These are phyloP conservation scores for Caenorhabditis macrosperma DNA, from an alignment of 2,888 invertebrate genomes.

Conservation along the genomic window DNA sequence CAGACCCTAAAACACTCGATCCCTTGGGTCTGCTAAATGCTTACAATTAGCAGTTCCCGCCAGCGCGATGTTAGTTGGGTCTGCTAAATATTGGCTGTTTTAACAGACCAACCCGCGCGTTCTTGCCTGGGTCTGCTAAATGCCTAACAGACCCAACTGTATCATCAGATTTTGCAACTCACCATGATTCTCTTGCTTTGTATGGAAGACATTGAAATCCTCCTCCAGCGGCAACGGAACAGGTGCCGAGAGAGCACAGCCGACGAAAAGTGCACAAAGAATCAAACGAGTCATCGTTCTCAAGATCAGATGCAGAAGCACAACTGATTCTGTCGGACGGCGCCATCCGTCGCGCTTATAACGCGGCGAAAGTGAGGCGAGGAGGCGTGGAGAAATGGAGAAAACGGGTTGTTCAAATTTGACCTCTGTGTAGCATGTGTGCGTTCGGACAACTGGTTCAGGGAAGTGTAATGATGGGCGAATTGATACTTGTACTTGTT, in stretches of 20 bases:
- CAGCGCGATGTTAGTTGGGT: no score
- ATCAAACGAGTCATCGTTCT: not conserved
- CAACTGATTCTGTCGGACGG: not conserved
- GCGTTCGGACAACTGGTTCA: not conserved
- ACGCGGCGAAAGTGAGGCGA: not conserved
- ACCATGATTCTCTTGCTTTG: slow-evolving; percentile 65
- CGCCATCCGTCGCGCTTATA: not conserved
- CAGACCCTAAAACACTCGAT: no score
- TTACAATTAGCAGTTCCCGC: no score
- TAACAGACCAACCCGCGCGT: no score
- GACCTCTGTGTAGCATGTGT: not conserved
- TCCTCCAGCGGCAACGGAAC: slow-evolving; percentile 56
- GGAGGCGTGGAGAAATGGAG: not conserved
- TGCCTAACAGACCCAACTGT: no score
- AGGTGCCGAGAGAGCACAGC: slow-evolving; percentile 23
- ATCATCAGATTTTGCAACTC: not conserved
- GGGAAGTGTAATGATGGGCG: not conserved
- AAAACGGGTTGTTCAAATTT: not conserved
- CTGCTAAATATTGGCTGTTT: no score
- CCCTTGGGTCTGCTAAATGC: no score
- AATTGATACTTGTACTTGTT: not conserved
- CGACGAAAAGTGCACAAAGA: not conserved
- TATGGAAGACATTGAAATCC: slow-evolving; percentile 60
- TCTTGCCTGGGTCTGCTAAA: no score
- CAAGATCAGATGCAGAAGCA: not conserved